Evolutionary conservation across 2,888 invertebrate genomes (phyloP).

Genomic region (Nycteola revayana): DNA sequence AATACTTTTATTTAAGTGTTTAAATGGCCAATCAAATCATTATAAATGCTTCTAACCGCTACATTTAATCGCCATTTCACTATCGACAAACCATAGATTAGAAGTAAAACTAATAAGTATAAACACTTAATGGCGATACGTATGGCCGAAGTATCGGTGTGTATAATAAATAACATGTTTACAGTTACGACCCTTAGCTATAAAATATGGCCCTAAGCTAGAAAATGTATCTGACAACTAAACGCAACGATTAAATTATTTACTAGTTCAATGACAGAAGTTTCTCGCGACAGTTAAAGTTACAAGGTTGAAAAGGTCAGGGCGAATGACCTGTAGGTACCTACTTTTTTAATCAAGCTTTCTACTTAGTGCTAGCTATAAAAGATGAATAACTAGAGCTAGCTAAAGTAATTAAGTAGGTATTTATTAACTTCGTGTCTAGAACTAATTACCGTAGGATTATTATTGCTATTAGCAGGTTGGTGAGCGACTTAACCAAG

Average conservation of each 20-base stretch:
- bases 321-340: conserved; percentile 62
- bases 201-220: too few relatives aligned
- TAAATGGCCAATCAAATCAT: too few relatives aligned
- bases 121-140: neutral
- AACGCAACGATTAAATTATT: conserved; percentile 43
- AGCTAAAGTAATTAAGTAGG: conserved; percentile 25
- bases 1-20: too few relatives aligned
- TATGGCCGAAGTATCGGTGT: too few relatives aligned
- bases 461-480: conserved; percentile 14
- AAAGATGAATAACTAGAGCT: conserved; percentile 29
- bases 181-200: too few relatives aligned
- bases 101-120: too few relatives aligned
- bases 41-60: too few relatives aligned
- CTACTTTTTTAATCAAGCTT: conserved; percentile 43
- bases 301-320: conserved; percentile 68
- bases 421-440: conserved; percentile 10
- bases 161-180: too few relatives aligned
- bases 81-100: too few relatives aligned
- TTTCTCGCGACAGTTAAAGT: conserved; percentile 50
- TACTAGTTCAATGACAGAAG: conserved; percentile 55
- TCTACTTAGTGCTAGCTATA: conserved; percentile 46
- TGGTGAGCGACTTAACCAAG: neutral
- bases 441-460: conserved; percentile 20
- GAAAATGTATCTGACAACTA: too few relatives aligned
- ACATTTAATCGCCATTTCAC: too few relatives aligned